Conservation (phyloP, 2,888 invertebrate species). For the Asteroscopus sphinx region DNA sequence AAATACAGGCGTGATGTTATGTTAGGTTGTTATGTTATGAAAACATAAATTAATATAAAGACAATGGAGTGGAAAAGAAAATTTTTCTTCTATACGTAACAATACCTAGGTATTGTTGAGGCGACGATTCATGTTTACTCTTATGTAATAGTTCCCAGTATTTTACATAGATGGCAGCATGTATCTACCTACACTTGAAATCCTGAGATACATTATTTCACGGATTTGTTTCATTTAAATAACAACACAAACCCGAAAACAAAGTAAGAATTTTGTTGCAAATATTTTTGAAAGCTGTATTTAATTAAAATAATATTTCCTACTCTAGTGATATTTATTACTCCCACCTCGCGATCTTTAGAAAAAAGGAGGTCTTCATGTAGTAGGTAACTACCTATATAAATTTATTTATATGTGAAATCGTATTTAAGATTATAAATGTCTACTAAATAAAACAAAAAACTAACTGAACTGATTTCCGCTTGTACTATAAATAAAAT, state of each 20-base stretch:
- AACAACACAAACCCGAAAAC: no score
- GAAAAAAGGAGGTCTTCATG: no score
- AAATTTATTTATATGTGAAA: no score
- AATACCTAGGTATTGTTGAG: background rate
- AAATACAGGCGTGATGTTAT: no score
- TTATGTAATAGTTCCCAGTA: constrained; percentile 18
- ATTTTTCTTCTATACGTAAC: background rate
- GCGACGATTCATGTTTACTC: constrained; percentile 1
- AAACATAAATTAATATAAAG: no score
- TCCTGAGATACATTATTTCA: background rate
- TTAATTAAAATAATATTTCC: no score
- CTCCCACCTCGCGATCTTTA: no score
- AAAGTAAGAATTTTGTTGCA: no score
- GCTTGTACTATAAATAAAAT: background rate
- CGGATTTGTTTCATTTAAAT: background rate
- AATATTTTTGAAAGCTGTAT: no score
- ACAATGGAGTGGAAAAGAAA: background rate
- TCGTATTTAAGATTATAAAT: background rate
- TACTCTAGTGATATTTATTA: no score
- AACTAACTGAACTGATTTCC: background rate
- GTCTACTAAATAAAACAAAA: background rate
- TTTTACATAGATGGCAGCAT: constrained; percentile 42
- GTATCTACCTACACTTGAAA: constrained; percentile 6
- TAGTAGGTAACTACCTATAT: background rate
- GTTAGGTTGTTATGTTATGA: no score